Evolutionary conservation across 2,888 invertebrate genomes (phyloP).

Genomic region (Hemicrepidius hirtus): DNA sequence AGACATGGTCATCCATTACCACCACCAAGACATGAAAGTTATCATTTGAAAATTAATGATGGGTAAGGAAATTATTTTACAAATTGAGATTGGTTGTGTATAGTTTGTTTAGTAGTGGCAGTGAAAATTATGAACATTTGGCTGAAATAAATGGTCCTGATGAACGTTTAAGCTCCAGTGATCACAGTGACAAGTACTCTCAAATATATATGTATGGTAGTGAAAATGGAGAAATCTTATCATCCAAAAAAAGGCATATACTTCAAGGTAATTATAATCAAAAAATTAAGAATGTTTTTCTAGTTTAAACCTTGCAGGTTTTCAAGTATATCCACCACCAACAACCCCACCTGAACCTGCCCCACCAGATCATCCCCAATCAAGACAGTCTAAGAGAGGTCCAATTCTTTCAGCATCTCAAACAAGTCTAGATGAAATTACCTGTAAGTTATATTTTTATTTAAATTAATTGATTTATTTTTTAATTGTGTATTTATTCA

Average conservation of each 20-base stretch:
- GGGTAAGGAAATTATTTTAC: slow-evolving; percentile 67
- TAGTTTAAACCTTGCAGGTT: slow-evolving; percentile 76
- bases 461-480: background rate
- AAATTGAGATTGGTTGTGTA: background rate
- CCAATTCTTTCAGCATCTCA: slow-evolving; percentile 74
- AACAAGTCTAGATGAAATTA: slow-evolving; percentile 80
- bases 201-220: slow-evolving; percentile 79
- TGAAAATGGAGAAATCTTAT: slow-evolving; percentile 72
- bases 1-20: slow-evolving; percentile 75
- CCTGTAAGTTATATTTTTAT: slow-evolving; percentile 72
- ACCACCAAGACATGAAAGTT: slow-evolving; percentile 86
- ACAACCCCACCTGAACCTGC: slow-evolving; percentile 91
- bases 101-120: slow-evolving; percentile 73
- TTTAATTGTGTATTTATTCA: slow-evolving; percentile 34
- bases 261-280: slow-evolving; percentile 57
- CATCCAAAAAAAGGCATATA: slow-evolving; percentile 61
- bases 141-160: slow-evolving; percentile 77
- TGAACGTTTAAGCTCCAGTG: slow-evolving; percentile 77
- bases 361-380: slow-evolving; percentile 81
- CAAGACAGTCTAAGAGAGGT: slow-evolving; percentile 73
- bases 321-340: slow-evolving; percentile 89
- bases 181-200: slow-evolving; percentile 80
- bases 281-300: no score
- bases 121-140: slow-evolving; percentile 81
- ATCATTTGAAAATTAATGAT: slow-evolving; percentile 80